Conservation (phyloP, 2,888 invertebrate species). For the Ophion ellenae region DNA sequence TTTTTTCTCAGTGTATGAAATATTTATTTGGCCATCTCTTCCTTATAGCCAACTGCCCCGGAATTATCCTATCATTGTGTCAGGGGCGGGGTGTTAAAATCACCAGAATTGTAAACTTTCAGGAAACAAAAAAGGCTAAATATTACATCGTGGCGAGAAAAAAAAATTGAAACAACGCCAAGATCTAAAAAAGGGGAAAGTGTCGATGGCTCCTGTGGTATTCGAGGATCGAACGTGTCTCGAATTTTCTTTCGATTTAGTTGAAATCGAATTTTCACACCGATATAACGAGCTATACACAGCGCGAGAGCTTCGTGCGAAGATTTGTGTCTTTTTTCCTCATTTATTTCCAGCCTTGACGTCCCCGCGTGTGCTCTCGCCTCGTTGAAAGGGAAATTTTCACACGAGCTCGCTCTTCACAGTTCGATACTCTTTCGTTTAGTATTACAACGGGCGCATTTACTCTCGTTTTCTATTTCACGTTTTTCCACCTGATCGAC, state of each 20-base stretch:
- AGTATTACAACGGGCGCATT: slow-evolving; percentile 16
- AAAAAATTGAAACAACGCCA: slow-evolving; percentile 46
- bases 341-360: not conserved
- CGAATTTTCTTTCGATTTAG: slow-evolving; percentile 61
- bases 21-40: no score
- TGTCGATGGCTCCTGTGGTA: slow-evolving; percentile 44
- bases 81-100: no score
- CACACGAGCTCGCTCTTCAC: slow-evolving; percentile 49
- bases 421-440: slow-evolving; percentile 19
- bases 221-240: slow-evolving; percentile 57
- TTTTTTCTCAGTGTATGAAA: no score
- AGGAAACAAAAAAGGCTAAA: not conserved
- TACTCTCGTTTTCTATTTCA: slow-evolving; percentile 47
- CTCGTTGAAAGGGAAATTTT: slow-evolving; percentile 63
- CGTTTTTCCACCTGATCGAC: slow-evolving; percentile 1
- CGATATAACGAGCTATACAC: slow-evolving; percentile 18
- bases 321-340: not conserved
- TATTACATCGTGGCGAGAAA: not conserved
- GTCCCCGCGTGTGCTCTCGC: not conserved
- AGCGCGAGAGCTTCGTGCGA: slow-evolving; percentile 9
- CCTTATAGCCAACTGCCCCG: no score
- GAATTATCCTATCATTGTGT: no score
- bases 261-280: slow-evolving; percentile 62
- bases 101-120: no score
- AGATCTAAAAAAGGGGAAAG: slow-evolving; percentile 64